Evolutionary conservation across 2,113 vertebrate species (phyloP), one percentile per base, ranked within the genome.

Genomic region (Hippocampus zosterae): DNA sequence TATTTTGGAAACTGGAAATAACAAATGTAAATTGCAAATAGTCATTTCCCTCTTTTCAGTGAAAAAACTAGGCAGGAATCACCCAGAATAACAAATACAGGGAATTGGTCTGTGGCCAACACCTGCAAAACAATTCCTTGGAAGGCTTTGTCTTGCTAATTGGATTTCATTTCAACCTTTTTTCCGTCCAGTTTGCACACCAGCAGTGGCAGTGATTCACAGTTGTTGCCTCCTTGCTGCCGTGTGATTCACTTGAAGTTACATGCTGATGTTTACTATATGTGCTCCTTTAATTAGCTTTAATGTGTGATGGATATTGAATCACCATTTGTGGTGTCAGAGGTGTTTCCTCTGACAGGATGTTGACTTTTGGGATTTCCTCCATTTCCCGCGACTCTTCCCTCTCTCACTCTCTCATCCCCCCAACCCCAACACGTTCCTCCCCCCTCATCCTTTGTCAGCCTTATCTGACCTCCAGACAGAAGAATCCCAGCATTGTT

Each of bases 331-430:
- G 10, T 7, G 8, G 55, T 3, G 5, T 2, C 1, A 0, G 64
- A 70, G 77, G 65, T 0, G 68, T 74, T 61, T 63, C 64, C 69
- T 66, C 19, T 5, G 3, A 33, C 75, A 76, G 80, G 80, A 82
- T 82, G 80, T 85, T 73, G n/a, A 46, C 52, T 64, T 65, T 70
- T 60, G 70, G 71, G 67, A 48, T 71, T 71, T 65, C 71, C 65
- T 68, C 71, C 69, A 10, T 72, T 68, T 73, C 72, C 68, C 73
- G 40, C 3, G 16, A 44, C 19, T 25, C n/a, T 44, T 48, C 65
- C 56, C 19, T 56, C 55, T 62, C 46, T 50, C 63, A 62, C 40
- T 50, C 63, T 61, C 66, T 68, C 65, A 64, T 75, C 50, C 11
- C 52, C 44, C 46, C 59, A n/a, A 60, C 6, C 1, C 8, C 52